These are phyloP conservation scores for Exocentrus adspersus DNA, from an alignment of 2,888 invertebrate genomes.

Conservation along the genomic window DNA sequence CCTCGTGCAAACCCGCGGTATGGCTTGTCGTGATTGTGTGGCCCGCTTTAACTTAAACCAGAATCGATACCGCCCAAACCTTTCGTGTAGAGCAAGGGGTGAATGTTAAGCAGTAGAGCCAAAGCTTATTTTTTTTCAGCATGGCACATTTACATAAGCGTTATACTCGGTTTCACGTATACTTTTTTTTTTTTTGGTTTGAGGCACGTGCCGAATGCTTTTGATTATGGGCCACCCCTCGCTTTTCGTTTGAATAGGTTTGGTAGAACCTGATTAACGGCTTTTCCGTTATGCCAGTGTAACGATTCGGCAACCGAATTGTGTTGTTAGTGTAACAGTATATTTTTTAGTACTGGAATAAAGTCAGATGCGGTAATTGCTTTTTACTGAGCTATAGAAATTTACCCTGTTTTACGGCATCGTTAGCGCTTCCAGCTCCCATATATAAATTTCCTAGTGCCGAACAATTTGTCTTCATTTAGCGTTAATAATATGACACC, in stretches of 20 bases:
- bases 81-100: constrained; percentile 55
- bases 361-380: too few relatives aligned
- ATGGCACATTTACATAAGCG: constrained; percentile 54
- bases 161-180: constrained; percentile 47
- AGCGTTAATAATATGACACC: constrained; percentile 1
- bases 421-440: too few relatives aligned
- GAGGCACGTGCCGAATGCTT: constrained; percentile 54
- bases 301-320: background rate
- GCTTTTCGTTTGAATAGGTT: constrained; percentile 15
- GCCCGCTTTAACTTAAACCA: constrained; percentile 32
- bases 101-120: constrained; percentile 47
- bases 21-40: too few relatives aligned
- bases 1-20: too few relatives aligned
- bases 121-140: constrained; percentile 49
- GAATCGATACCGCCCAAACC: constrained; percentile 34
- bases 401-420: too few relatives aligned
- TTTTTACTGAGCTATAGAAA: too few relatives aligned
- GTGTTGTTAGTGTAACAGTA: too few relatives aligned
- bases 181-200: constrained; percentile 34
- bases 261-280: constrained; percentile 13
- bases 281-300: background rate
- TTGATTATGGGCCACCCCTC: constrained; percentile 11
- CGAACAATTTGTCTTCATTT: constrained; percentile 1
- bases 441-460: background rate
- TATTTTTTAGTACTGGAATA: too few relatives aligned